Evolutionary conservation across 2,797 vertebrate species (phyloP), one percentile per base, ranked within the genome.

Genomic region (Enteromius viviparus): DNA sequence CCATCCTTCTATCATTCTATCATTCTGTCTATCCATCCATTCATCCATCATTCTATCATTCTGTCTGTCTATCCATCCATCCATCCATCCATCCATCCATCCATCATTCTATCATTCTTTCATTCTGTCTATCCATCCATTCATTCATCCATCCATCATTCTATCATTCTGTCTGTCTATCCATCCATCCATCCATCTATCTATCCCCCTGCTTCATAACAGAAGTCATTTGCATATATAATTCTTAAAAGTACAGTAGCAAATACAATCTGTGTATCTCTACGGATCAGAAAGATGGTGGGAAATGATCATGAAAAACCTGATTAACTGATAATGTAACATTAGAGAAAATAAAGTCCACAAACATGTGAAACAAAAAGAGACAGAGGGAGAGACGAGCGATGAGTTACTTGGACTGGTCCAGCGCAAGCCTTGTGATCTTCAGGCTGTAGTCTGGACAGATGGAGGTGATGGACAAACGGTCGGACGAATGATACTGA

Each of bases 401-500:
- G 65, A 70, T 55, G 75, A 47, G 89, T 90, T 90, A 91, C 89
- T 90, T 90, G 87, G 90, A 86, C 83, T 90, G 89, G 60, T 90
- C 89, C 87, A 89, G 76, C 37, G 86, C 82, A 83, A 90, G 83
- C 82, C 84, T 90, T 83, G 87, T 88, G 87, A 90, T 88, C 88
- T 90, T 90, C 88, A 89, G 79, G 82, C 84, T 90, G 89, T 87
- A 90, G 88, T 90, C 89, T 76, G 90, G 87, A 87, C 85, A 89
- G 87, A 90, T 87, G 85, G 90, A 90, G 84, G 87, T 86, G 78
- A 91, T 82, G 86, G 85, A 91, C 86, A 89, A 88, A 76, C 89
- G 90, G 84, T 90, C 86, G 70, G 85, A 91, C 85, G 90, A 89
- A 68, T 88, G 90, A 87, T 88, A 90, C 80, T 90, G 90, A 80